Evolutionary conservation across 1,140 invertebrate species (phyloP), one percentile per base, ranked within the genome.

Genomic region (Tetramorium simillimum): DNA sequence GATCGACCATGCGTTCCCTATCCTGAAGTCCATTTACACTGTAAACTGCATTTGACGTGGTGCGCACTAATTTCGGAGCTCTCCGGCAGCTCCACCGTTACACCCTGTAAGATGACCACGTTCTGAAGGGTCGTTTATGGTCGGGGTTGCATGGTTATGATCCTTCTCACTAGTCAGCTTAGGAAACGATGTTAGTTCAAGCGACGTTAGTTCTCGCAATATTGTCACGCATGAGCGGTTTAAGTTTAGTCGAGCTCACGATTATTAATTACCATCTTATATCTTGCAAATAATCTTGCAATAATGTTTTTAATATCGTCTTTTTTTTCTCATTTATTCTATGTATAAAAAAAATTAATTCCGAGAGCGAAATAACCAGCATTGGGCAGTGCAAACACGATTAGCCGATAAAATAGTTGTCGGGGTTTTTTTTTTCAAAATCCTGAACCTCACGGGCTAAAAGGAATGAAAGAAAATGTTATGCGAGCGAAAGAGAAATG

Each of bases 11-110:
- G 80, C 53, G 73, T 46, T 43, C 40, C 18, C 69, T 49, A 69
- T 84, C 80, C 37, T 21, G 10, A 73, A 84, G 53, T 73, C 80
- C 69, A 84, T 84, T 84, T 84, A 84, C 80, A 84, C 24, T 73
- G 80, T 84, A 84, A 84, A 84, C 80, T 84, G 69, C 69, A 75
- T 84, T 84, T 84, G 80, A 84, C 80, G 80, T 62, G 37, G 67
- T 46, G 80, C 12, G 53, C 69, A 60, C 69, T 84, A 84, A 84
- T 84, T 84, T 84, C 24, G 53, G 40, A 84, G 80, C 69, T 84
- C 80, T 73, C n/a, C 28, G 24, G 40, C 56, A 73, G 24, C 80
- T 75, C 28, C 18, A n/a, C 28, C 28, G 46, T 84, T 84, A 84
- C 53, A 84, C 69, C 53, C 43, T 72, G 40, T 84, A 84, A 84